A percentile compares a stretch with the other conserved stretches of the same genome.
phyloP scores from a whole-genome alignment of 2,113 vertebrate genomes.

The Neogobius melanostomus region DNA sequence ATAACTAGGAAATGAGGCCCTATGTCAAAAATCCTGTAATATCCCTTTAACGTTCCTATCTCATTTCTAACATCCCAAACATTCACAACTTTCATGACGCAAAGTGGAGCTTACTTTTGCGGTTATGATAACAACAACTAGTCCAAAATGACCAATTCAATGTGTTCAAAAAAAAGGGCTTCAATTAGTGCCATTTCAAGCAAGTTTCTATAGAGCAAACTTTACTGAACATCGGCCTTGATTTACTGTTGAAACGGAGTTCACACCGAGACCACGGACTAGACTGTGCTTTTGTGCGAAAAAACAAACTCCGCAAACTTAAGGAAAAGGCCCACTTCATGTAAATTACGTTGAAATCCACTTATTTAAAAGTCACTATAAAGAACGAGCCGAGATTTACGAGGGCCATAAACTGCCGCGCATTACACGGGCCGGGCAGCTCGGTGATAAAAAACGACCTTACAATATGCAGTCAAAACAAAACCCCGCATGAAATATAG shows the following conservation, averaged over 20 bases:
- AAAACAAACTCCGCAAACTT: slow-evolving; percentile 3
- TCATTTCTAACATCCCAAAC: too few species aligned
- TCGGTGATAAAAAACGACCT: not conserved
- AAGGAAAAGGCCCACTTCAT: slow-evolving; percentile 22
- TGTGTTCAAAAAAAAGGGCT: too few species aligned
- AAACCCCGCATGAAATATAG: slow-evolving; percentile 52
- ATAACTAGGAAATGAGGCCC: too few species aligned
- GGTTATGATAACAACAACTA: too few species aligned
- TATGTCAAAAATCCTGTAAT: too few species aligned
- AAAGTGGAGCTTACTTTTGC: too few species aligned
- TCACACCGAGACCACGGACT: not conserved
- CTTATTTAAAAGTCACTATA: slow-evolving; percentile 9
- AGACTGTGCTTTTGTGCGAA: not conserved
- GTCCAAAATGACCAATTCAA: too few species aligned
- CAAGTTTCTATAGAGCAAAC: not conserved
- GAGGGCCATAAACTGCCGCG: slow-evolving; percentile 45
- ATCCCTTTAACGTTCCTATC: too few species aligned
- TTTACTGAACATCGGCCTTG: not conserved
- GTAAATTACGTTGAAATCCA: slow-evolving; percentile 34
- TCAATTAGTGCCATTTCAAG: too few species aligned
- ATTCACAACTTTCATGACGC: too few species aligned
- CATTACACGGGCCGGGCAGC: slow-evolving; percentile 39
- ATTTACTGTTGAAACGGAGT: not conserved
- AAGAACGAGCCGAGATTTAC: slow-evolving; percentile 38
- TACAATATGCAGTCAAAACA: slow-evolving; percentile 44